Conservation (phyloP, 1,140 invertebrate genomes). For the Brachionus calyciflorus region DNA sequence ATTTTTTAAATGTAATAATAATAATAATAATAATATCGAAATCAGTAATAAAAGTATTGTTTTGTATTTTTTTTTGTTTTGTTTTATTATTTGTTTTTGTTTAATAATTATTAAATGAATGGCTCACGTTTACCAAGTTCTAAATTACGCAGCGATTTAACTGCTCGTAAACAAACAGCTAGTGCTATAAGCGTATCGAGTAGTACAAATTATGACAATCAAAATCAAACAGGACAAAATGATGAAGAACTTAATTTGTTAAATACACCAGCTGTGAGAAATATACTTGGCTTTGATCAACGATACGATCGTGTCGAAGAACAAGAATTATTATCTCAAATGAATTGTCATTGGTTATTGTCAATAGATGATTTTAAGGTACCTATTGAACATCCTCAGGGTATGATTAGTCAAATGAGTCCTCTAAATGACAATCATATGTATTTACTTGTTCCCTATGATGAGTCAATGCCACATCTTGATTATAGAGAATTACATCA, state of each 20-base stretch:
- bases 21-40: conserved; percentile 5
- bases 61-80: background rate
- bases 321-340: conserved; percentile 54
- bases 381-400: conserved; percentile 55
- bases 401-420: conserved; percentile 53
- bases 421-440: conserved; percentile 48
- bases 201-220: conserved; percentile 3
- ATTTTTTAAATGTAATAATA: background rate
- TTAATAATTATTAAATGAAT: conserved; percentile 16
- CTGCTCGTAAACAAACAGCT: background rate
- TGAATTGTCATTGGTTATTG: conserved; percentile 56
- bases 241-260: conserved; percentile 36
- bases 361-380: conserved; percentile 56
- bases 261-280: conserved; percentile 36
- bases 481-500: conserved; percentile 54
- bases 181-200: conserved; percentile 7
- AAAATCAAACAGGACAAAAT: background rate
- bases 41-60: background rate
- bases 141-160: background rate
- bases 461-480: background rate
- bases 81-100: background rate
- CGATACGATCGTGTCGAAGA: conserved; percentile 57
- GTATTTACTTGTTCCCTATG: conserved; percentile 21
- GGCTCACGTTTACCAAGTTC: background rate
- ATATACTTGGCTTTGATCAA: conserved; percentile 53